A percentile compares a stretch with the other conserved stretches of the same genome.
Conservation (phyloP, 2,797 vertebrate species). For the Oreochromis mossambicus region DNA sequence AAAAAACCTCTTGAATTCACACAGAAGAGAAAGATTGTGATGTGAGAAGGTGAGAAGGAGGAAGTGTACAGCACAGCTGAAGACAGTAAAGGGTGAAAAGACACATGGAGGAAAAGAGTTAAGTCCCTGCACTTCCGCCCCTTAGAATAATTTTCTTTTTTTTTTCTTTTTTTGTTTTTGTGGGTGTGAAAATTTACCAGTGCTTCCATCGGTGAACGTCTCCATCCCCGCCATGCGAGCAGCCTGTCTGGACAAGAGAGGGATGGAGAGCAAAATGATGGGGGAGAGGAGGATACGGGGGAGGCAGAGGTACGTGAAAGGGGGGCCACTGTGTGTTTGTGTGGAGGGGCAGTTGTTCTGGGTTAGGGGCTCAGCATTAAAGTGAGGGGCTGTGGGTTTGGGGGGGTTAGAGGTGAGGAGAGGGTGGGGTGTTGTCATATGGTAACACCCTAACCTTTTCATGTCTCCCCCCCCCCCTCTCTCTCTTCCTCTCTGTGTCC, state of each 20-base stretch:
- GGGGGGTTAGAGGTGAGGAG: constrained; percentile 51
- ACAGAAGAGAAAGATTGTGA: constrained; percentile 47
- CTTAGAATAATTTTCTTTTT: constrained; percentile 23
- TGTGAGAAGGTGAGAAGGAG: constrained; percentile 23
- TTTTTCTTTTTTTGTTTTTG: constrained; percentile 1
- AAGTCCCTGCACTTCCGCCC: constrained; percentile 11
- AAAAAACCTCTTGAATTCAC: constrained; percentile 34
- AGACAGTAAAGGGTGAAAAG: constrained; percentile 45
- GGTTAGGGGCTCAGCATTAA: constrained; percentile 63
- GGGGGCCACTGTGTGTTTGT: constrained; percentile 34
- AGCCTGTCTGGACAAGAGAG: constrained; percentile 74
- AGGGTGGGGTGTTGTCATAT: not conserved
- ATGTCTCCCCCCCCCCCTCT: constrained; percentile 39
- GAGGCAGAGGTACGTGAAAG: constrained; percentile 59
- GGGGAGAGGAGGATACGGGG: constrained; percentile 52
- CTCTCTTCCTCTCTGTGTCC: constrained; percentile 1
- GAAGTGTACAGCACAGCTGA: constrained; percentile 31
- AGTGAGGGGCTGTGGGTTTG: constrained; percentile 33
- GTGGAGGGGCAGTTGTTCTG: constrained; percentile 36
- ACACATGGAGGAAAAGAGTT: constrained; percentile 58
- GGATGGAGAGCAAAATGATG: constrained; percentile 72
- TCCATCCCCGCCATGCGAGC: constrained; percentile 87
- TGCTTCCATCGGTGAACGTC: constrained; percentile 88
- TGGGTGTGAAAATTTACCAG: constrained; percentile 82
- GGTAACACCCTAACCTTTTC: constrained; percentile 75